Percentiles rank a stretch among this genome's conserved stretches.
These are phyloP conservation scores for Macrophya alboannulata DNA, from an alignment of 2,888 invertebrate species.

Conservation along the genomic window DNA sequence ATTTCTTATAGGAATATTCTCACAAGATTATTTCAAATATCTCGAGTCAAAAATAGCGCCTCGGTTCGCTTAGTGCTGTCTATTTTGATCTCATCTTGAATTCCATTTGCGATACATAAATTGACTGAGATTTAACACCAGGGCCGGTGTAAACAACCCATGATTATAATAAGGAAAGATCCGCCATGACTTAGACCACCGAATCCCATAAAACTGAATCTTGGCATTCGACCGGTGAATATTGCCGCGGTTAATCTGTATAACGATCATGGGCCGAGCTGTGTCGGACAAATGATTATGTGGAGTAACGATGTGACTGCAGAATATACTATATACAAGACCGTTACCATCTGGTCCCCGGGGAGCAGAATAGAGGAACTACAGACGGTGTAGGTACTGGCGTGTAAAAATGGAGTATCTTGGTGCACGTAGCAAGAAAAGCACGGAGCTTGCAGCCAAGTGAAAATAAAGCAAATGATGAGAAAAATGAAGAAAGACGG, in stretches of 20 bases:
- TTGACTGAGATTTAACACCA: neutral
- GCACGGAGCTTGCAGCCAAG: constrained; percentile 22
- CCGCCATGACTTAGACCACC: neutral
- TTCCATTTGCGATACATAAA: constrained; percentile 26
- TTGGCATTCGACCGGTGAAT: neutral
- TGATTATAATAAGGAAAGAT: neutral
- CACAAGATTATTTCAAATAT: constrained; percentile 4
- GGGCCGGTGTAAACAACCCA: constrained; percentile 4
- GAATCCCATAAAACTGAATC: neutral
- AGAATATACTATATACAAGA: neutral
- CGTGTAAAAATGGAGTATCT: constrained; percentile 44
- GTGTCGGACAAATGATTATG: constrained; percentile 27
- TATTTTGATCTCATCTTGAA: constrained; percentile 45
- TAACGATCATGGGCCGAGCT: neutral
- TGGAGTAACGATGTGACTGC: neutral
- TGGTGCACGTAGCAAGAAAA: constrained; percentile 2
- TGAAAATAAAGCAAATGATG: constrained; percentile 13
- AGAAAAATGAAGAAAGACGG: constrained; percentile 12
- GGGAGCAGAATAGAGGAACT: neutral
- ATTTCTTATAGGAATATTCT: constrained; percentile 14
- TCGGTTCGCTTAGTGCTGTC: neutral
- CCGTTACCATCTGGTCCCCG: constrained; percentile 22
- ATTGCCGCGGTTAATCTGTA: neutral
- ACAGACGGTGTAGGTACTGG: neutral
- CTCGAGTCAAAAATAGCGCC: neutral